Base-by-base conservation (phyloP, 2,113 vertebrate genomes). In the Gila orcuttii region DNA sequence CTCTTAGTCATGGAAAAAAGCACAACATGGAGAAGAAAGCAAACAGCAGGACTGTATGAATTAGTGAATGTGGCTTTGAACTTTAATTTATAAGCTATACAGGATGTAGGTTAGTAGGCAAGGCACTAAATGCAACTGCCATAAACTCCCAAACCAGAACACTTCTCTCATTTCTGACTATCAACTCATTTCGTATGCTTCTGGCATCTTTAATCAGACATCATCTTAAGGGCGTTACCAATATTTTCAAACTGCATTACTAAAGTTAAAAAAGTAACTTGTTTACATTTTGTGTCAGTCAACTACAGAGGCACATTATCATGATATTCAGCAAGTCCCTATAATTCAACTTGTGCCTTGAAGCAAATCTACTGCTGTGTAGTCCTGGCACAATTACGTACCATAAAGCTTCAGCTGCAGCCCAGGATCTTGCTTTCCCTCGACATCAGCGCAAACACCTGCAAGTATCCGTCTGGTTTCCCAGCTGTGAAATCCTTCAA, bases 401-500 rank as follows among this genome's bases (percentile, higher is more conserved):
- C 88, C 66, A 47, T 90, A 92, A 93, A 93, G 87, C 62, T 17
- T 86, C 91, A 92, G 89, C 91, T 91, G 90, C 87, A 90, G 85
- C 87, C 73, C 90, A 86, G 92, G 89, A 91, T 92, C 89, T 77
- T 79, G 82, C 89, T 83, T 86, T 83, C 77, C 28, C 42, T 77
- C 75, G 12, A 85, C 87, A 73, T 86, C 83, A 84, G 79, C 47
- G 25, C 60, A 69, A 64, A 85, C 89, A 90, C 87, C 90, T 87
- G 89, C 79, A 36, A 88, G 84, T 62, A 86, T 76, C 66, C 59
- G 73, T 59, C 47, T 86, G 64, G 76, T 79, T 82, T 82, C 87
- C 33, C 89, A 88, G 90, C 91, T 88, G 88, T 77, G 52, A 85
- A 88, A 89, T 90, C 39, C 84, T 78, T 86, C 82, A 86, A 82